Conservation (phyloP, 2,888 invertebrate genomes). For the Periphyllus acericola region DNA sequence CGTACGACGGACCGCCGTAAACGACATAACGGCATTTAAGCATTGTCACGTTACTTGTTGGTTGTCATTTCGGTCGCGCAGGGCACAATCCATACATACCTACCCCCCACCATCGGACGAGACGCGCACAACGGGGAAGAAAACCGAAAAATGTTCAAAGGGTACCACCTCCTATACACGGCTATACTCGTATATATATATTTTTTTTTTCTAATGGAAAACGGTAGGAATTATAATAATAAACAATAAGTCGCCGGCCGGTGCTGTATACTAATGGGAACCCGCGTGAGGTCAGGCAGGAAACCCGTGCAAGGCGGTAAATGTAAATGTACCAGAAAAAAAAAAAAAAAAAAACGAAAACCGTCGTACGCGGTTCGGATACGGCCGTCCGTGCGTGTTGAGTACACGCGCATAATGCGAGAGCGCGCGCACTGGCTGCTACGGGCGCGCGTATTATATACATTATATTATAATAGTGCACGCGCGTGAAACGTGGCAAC, state of each 20-base stretch:
- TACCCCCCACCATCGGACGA: neutral
- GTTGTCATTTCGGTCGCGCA: neutral
- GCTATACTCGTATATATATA: too few species aligned
- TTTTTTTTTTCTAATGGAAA: neutral
- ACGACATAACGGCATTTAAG: neutral
- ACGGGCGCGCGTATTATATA: neutral
- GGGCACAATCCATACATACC: neutral
- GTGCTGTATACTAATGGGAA: neutral
- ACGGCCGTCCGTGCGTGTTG: neutral
- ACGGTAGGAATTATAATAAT: neutral
- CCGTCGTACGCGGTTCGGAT: constrained; percentile 11
- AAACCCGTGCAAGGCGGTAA: constrained; percentile 12
- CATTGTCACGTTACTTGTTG: too few species aligned
- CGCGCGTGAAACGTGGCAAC: constrained; percentile 58
- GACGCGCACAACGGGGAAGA: neutral
- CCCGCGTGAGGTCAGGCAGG: constrained; percentile 37
- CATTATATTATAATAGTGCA: constrained; percentile 26
- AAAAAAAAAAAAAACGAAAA: constrained; percentile 17
- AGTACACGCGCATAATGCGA: neutral
- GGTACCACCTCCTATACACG: too few species aligned
- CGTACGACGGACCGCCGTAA: neutral
- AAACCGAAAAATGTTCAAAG: too few species aligned
- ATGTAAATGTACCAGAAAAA: constrained; percentile 47
- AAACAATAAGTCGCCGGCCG: neutral
- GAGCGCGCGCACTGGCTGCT: neutral